Conservation (phyloP, 2,888 invertebrate genomes). For the Melipona beecheii region DNA sequence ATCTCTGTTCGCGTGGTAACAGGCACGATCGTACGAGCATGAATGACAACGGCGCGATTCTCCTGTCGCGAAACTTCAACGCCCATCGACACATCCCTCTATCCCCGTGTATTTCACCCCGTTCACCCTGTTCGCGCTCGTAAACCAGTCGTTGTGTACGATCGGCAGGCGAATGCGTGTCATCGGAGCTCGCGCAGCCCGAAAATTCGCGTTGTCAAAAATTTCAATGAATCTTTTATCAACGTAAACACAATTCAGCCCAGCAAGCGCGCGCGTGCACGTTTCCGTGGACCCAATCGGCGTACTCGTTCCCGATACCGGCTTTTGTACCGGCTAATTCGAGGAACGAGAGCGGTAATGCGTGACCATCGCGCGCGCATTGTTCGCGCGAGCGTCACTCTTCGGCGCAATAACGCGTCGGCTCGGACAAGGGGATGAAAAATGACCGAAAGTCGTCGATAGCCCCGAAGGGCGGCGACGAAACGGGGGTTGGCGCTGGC, state of each 20-base stretch:
- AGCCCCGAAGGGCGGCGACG: constrained; percentile 54
- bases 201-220: neutral
- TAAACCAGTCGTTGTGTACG: neutral
- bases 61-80: neutral
- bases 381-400: constrained; percentile 67
- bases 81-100: neutral
- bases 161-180: constrained; percentile 2
- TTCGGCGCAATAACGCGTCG: constrained; percentile 63
- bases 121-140: neutral
- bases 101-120: neutral
- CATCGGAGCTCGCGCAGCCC: constrained; percentile 8
- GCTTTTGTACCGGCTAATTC: constrained; percentile 65
- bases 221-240: constrained; percentile 36
- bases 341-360: constrained; percentile 72
- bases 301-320: constrained; percentile 24
- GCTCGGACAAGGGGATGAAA: constrained; percentile 70
- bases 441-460: constrained; percentile 73
- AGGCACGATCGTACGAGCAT: neutral
- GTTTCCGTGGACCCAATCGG: neutral
- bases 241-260: constrained; percentile 4
- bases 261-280: neutral
- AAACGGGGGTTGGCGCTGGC: constrained; percentile 17
- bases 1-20: neutral
- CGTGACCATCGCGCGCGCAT: constrained; percentile 57
- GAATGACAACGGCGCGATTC: neutral